Evolutionary conservation across 1,140 invertebrate species (phyloP).

Genomic region (roundworm (Caenorhabditis elegans)): WBcel235 BX284603.4:10322001-10322500

Average conservation of each 20-base stretch:
- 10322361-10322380: slow-evolving; percentile 6
- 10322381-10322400: not conserved
- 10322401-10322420: not conserved
- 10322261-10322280: not conserved
- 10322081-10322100: no score
- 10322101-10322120: no score
- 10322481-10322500: not conserved
- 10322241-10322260: not conserved
- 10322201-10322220: no score
- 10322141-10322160: no score
- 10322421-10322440: not conserved
- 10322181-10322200: no score
- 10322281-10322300: not conserved
- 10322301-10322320: not conserved
- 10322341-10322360: not conserved
- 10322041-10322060: no score
- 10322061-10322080: no score
- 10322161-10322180: no score
- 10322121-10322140: no score
- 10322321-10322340: not conserved
- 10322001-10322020: no score
- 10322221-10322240: no score
- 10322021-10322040: no score
- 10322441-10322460: not conserved
- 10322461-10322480: not conserved